phyloP scores from a whole-genome alignment of 2,797 vertebrate genomes.

The Otolemur crassicaudatus region DNA sequence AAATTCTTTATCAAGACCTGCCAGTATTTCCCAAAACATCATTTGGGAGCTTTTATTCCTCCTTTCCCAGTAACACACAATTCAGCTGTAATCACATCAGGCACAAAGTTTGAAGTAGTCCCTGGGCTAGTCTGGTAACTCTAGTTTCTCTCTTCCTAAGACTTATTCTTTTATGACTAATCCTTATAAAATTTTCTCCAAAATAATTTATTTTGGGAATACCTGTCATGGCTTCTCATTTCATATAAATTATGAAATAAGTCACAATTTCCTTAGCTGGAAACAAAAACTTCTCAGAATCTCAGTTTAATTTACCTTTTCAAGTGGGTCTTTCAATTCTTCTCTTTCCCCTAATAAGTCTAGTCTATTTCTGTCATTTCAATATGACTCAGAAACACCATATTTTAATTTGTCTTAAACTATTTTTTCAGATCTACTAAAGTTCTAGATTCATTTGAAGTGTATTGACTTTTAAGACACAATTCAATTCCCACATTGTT shows the following conservation, averaged over 20 bases:
- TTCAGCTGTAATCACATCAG: background rate
- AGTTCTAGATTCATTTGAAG: background rate
- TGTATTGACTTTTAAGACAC: background rate
- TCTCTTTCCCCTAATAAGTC: background rate
- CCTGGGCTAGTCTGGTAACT: background rate
- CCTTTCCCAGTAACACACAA: background rate
- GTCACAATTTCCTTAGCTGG: background rate
- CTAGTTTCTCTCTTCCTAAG: background rate
- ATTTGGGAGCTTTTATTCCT: background rate
- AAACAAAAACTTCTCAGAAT: background rate
- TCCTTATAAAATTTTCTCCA: background rate
- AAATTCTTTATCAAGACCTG: background rate
- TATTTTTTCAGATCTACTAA: background rate
- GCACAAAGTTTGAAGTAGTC: background rate
- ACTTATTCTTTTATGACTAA: background rate
- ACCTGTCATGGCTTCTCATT: background rate
- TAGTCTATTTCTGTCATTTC: background rate
- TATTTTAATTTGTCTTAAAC: background rate
- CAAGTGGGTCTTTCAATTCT: background rate
- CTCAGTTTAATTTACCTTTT: background rate
- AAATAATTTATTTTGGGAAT: background rate
- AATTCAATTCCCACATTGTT: background rate
- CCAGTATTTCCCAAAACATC: background rate
- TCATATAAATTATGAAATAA: background rate
- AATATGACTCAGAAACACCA: background rate